Evolutionary conservation across 2,113 vertebrate genomes (phyloP).

Genomic region (Nycticorax nycticorax): DNA sequence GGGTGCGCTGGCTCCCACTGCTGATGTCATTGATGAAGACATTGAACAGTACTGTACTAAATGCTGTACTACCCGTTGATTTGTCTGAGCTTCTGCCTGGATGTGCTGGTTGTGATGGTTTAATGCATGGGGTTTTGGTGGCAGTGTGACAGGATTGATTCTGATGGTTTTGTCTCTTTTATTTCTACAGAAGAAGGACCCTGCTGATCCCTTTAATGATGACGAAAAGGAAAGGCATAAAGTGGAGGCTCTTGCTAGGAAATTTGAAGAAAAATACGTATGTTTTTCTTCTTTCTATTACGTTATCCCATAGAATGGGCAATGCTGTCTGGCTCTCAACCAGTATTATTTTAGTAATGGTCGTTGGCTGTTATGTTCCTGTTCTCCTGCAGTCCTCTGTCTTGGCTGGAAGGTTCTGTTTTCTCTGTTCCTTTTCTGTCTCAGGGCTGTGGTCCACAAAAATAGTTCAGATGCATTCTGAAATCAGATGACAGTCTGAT

Average conservation of each 20-base stretch:
- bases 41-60: neutral
- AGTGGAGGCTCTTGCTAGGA: conserved; percentile 80
- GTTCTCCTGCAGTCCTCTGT: neutral
- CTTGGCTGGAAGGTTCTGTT: neutral
- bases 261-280: conserved; percentile 91
- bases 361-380: neutral
- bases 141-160: neutral
- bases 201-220: conserved; percentile 70
- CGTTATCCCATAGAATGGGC: neutral
- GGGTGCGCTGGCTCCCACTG: neutral
- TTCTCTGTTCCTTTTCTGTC: neutral
- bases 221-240: conserved; percentile 80
- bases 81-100: neutral
- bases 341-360: neutral
- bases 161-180: neutral
- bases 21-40: accelerated
- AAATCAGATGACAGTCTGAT: neutral
- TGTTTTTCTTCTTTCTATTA: conserved; percentile 12
- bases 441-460: neutral
- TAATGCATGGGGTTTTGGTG: neutral
- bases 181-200: conserved; percentile 71
- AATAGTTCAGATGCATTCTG: neutral
- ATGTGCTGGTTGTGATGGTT: neutral
- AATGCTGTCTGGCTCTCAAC: neutral
- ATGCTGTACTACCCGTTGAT: neutral